Conservation (phyloP, 2,797 vertebrate genomes). For the Vireo griseus region DNA sequence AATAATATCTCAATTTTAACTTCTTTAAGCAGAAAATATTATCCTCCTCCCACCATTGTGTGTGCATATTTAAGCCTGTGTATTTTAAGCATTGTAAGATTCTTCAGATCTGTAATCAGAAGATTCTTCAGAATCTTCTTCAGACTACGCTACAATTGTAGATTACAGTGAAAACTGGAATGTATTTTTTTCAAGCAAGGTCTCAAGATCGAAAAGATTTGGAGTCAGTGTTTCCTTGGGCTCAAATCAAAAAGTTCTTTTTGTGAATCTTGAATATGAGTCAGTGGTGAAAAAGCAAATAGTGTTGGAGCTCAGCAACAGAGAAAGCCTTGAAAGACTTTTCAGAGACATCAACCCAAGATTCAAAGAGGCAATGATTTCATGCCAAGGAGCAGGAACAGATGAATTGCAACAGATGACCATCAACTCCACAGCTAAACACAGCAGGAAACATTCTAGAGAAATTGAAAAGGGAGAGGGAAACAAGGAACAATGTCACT, state of each 20-base stretch:
- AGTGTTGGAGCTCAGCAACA: not conserved
- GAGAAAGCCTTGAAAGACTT: not conserved
- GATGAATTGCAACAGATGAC: not conserved
- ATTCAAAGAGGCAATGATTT: not conserved
- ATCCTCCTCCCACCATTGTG: not conserved
- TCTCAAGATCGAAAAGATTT: not conserved
- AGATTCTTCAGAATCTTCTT: too few species aligned
- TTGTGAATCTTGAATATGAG: not conserved
- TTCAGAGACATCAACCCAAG: fast-evolving
- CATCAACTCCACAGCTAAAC: not conserved
- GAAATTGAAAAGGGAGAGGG: not conserved
- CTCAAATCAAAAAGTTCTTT: not conserved
- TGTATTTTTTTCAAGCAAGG: not conserved
- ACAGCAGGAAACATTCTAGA: not conserved
- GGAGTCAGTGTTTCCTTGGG: not conserved
- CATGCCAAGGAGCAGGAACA: not conserved
- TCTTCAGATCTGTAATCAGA: not conserved
- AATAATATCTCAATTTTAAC: not conserved
- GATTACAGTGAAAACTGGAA: not conserved
- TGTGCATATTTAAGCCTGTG: not conserved
- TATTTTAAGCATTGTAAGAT: not conserved
- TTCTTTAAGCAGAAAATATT: not conserved
- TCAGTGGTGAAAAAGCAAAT: not conserved
- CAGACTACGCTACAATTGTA: not conserved
- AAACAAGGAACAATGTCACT: not conserved